Evolutionary conservation across 2,113 vertebrate species (phyloP).

Genomic region (Austrofundulus limnaeus): DNA sequence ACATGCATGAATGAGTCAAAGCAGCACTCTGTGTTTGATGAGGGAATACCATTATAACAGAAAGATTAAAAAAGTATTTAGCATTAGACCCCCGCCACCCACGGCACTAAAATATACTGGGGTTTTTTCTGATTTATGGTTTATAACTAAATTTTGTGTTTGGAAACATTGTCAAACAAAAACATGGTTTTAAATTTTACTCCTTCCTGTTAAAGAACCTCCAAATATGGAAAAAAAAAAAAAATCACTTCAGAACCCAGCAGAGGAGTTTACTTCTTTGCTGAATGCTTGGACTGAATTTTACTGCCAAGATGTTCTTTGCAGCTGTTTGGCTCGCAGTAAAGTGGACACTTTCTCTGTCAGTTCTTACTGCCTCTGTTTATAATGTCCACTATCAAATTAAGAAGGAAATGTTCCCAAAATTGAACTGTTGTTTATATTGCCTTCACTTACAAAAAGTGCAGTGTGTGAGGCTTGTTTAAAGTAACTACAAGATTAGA

Average conservation of each 20-base stretch:
- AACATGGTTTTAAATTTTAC: neutral
- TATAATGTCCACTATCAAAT: neutral
- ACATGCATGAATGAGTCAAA: too few relatives aligned
- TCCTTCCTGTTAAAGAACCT: neutral
- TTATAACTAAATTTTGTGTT: too few relatives aligned
- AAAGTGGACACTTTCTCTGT: neutral
- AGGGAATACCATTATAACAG: too few relatives aligned
- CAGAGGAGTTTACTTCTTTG: neutral
- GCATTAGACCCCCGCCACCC: too few relatives aligned
- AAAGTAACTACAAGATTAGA: constrained; percentile 9
- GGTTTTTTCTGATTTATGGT: too few relatives aligned
- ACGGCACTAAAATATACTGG: too few relatives aligned
- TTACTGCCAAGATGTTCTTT: neutral
- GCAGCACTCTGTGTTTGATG: too few relatives aligned
- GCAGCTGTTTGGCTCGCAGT: constrained; percentile 8
- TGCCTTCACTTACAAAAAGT: constrained; percentile 2
- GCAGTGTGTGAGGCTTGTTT: constrained; percentile 8
- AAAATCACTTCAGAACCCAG: constrained; percentile 2
- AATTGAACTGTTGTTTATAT: neutral
- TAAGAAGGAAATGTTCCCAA: neutral
- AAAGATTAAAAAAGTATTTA: too few relatives aligned
- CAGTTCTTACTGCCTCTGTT: neutral
- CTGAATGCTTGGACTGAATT: neutral
- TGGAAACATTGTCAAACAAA: too few relatives aligned
- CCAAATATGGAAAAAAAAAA: neutral